Evolutionary conservation across 2,113 vertebrate genomes (phyloP), one percentile per base, ranked within the genome.

Genomic region (Tetrao urogallus): DNA sequence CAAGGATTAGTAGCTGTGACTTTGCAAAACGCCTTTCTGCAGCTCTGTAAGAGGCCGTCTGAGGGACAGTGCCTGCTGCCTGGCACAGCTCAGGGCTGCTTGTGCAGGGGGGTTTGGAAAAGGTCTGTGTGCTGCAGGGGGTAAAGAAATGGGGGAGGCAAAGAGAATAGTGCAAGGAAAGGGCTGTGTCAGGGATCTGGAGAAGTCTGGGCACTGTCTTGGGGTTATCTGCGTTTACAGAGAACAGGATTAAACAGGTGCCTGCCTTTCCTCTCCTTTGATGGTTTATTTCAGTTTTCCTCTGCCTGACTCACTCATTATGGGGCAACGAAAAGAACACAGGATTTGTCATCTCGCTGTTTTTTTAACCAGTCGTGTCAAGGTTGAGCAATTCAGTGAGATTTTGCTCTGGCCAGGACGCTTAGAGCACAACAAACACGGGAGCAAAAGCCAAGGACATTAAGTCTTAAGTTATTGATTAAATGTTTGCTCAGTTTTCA

Each of bases 211-310:
- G 12, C 4, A 17, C 17, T 15, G 13, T 42, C 93, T 70, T 28
- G 63, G 47, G 91, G 88, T 93, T 96, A 91, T 93, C 90, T 82
- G 74, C 9, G 30, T 95, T 94, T 88, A 30, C 1, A 13, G 79
- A 89, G 92, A 94, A 75, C 93, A 78, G 70, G 95, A 94, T 95
- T 79, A 84, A 93, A 73, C 94, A 75, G 86, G 95, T 96, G 95
- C 75, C 79, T 96, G 85, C 88, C 72, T 94, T 91, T 86, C 92
- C 63, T 88, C 77, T 56, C 45, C 82, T 93, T 88, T 90, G 94
- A 94, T 88, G 88, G 90, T 77, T 93, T 70, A 78, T 86, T 90
- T 78, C 80, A 76, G 67, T 93, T 95, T 92, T 82, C 77, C 77
- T 92, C 67, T 63, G 70, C 88, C 83, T 96, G 95, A 88, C 66